Conservation (phyloP, 2,888 invertebrate species). For the Plebejus anna region DNA sequence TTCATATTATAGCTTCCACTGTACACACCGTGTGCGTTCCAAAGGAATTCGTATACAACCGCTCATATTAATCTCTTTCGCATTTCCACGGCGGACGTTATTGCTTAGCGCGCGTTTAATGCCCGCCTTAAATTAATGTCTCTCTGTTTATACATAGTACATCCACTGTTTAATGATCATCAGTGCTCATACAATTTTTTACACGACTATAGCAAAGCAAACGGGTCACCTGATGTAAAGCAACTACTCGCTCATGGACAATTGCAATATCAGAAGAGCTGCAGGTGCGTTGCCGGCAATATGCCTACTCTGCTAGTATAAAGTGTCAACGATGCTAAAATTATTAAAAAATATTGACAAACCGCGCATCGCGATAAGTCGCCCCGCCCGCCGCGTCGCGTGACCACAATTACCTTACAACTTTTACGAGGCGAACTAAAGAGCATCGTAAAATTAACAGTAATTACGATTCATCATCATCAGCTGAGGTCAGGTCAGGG, state of each 20-base stretch:
- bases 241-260: no score
- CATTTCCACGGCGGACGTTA: slow-evolving; percentile 56
- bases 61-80: slow-evolving; percentile 71
- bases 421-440: slow-evolving; percentile 8
- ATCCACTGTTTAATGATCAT: slow-evolving; percentile 1
- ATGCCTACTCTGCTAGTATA: background rate
- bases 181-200: background rate
- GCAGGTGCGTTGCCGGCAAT: background rate
- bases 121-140: slow-evolving; percentile 62
- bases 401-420: slow-evolving; percentile 4
- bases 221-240: no score
- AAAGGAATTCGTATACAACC: slow-evolving; percentile 63
- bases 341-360: slow-evolving; percentile 4
- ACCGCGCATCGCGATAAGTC: background rate
- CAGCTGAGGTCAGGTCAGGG: background rate
- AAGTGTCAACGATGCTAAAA: background rate
- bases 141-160: slow-evolving; percentile 33
- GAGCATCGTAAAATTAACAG: slow-evolving; percentile 5
- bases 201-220: no score
- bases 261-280: no score
- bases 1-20: slow-evolving; percentile 38
- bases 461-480: background rate
- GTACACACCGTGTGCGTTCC: slow-evolving; percentile 46
- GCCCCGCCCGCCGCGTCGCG: background rate
- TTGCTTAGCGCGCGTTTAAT: slow-evolving; percentile 60